phyloP scores from a whole-genome alignment of 2,113 vertebrate species.

The Clarias macrocephalus region DNA sequence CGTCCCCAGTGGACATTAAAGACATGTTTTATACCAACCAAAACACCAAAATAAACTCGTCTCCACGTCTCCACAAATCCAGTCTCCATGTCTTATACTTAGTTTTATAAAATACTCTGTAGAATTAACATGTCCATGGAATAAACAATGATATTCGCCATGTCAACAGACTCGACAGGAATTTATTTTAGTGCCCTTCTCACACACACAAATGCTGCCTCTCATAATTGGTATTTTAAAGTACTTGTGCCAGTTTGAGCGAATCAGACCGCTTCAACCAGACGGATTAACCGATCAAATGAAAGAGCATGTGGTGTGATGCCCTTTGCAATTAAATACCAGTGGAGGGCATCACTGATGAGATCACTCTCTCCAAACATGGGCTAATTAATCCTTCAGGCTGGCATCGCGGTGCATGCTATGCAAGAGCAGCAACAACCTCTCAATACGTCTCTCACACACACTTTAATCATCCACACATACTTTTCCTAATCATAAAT shows the following conservation, averaged over 20 bases:
- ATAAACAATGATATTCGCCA: background rate
- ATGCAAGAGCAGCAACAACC: conserved; percentile 28
- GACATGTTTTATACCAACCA: background rate
- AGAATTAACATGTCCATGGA: no score
- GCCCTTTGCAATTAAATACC: conserved; percentile 53
- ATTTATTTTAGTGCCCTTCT: conserved; percentile 6
- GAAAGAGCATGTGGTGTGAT: conserved; percentile 42
- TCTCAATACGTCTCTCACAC: conserved; percentile 10
- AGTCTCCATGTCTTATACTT: background rate
- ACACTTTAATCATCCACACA: background rate
- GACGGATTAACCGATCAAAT: conserved; percentile 55
- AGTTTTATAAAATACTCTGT: background rate
- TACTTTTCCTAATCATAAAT: background rate
- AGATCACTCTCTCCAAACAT: conserved; percentile 42
- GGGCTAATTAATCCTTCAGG: conserved; percentile 50
- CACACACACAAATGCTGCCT: conserved; percentile 25
- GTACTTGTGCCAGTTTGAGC: conserved; percentile 7
- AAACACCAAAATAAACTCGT: background rate
- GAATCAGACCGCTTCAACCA: conserved; percentile 43
- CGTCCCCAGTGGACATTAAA: background rate
- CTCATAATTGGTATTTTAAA: conserved; percentile 34
- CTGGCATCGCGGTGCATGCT: conserved; percentile 32
- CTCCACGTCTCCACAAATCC: background rate
- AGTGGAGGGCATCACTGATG: conserved; percentile 50
- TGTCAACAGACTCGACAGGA: background rate